These are phyloP conservation scores for Melipona quadrifasciata DNA, from an alignment of 1,140 invertebrate genomes.

Conservation along the genomic window DNA sequence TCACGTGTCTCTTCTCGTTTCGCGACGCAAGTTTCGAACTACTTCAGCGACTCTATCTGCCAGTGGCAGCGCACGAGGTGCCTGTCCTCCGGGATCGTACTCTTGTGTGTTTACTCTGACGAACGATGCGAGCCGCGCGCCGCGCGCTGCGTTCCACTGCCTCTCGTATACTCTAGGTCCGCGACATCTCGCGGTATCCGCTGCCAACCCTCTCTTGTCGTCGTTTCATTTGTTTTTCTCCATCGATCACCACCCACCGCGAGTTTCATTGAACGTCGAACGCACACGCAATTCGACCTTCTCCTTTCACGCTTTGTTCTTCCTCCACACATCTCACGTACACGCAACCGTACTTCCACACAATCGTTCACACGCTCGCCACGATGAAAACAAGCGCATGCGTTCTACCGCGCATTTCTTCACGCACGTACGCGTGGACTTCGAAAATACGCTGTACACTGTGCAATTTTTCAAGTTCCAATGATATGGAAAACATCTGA, in stretches of 20 bases:
- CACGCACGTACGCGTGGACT: not conserved
- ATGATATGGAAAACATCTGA: no score
- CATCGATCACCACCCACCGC: conserved; percentile 15
- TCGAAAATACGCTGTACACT: not conserved
- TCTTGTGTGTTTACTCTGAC: conserved; percentile 58
- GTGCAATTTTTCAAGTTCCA: not conserved
- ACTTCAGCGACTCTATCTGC: conserved; percentile 13
- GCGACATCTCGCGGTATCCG: conserved; percentile 23
- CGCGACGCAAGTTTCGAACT: not conserved
- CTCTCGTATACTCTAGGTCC: not conserved
- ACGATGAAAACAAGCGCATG: conserved; percentile 4
- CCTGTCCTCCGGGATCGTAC: conserved; percentile 42
- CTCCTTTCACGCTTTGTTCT: not conserved
- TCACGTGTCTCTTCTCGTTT: not conserved
- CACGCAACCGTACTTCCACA: no score
- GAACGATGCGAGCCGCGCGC: conserved; percentile 41
- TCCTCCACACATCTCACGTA: no score
- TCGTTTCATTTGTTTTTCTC: not conserved
- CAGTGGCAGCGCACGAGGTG: conserved; percentile 43
- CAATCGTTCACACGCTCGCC: not conserved
- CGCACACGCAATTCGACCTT: not conserved
- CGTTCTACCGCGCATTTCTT: not conserved
- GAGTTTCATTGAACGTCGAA: not conserved
- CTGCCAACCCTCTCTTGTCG: not conserved
- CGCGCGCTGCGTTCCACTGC: conserved; percentile 48